These are phyloP conservation scores for Sinopyrophorus schimmeli DNA, from an alignment of 2,888 invertebrate species.

Conservation along the genomic window DNA sequence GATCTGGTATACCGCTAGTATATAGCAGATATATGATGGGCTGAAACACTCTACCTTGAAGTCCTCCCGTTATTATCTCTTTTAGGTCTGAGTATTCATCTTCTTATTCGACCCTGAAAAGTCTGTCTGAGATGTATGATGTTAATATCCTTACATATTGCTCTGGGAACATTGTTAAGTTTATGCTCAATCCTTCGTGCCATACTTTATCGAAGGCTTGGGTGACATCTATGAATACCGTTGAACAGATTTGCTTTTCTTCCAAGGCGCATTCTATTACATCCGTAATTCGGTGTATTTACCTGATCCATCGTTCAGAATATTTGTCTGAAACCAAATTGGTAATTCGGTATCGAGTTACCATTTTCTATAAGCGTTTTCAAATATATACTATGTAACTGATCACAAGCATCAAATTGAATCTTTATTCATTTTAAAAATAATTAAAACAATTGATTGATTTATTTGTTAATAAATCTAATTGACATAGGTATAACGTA, in stretches of 20 bases:
- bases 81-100: conserved; percentile 20
- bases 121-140: conserved; percentile 17
- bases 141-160: conserved; percentile 13
- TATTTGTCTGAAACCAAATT: conserved; percentile 5
- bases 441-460: no score
- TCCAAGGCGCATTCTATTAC: conserved; percentile 1
- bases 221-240: conserved; percentile 4
- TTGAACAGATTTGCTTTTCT: conserved; percentile 1
- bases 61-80: conserved; percentile 19
- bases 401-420: no score
- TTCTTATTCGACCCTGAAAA: conserved; percentile 18
- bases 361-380: conserved; percentile 2
- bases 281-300: no score
- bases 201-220: conserved; percentile 6
- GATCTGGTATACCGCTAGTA: not conserved
- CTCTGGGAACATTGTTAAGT: conserved; percentile 19
- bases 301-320: conserved; percentile 5
- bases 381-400: no score
- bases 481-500: no score
- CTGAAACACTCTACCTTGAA: conserved; percentile 20
- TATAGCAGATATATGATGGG: conserved; percentile 16
- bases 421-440: no score
- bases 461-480: no score
- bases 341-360: conserved; percentile 5
- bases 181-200: conserved; percentile 14